Evolutionary conservation across 2,797 vertebrate species (phyloP).

Genomic region (Paguma larvata): DNA sequence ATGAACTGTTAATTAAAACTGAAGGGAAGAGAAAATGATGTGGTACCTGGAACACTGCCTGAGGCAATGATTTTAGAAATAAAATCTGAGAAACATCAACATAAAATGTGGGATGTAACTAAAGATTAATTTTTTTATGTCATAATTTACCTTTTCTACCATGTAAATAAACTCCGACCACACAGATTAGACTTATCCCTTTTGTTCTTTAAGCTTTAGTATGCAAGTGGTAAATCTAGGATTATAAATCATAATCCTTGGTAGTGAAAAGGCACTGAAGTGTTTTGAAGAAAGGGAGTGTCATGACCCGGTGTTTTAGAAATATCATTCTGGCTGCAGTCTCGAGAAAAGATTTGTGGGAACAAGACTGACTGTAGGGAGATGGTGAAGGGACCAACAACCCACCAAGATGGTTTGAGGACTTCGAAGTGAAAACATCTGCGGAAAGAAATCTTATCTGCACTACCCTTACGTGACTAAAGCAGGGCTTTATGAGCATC

Average conservation of each 20-base stretch:
- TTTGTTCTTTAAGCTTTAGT: conserved; percentile 60
- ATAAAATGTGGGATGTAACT: not conserved
- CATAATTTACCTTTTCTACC: not conserved
- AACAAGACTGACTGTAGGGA: not conserved
- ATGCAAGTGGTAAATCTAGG: conserved; percentile 62
- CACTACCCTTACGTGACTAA: conserved; percentile 39
- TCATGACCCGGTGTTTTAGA: conserved; percentile 35
- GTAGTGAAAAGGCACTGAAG: conserved; percentile 52
- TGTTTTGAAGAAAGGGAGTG: conserved; percentile 48
- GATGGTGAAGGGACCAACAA: not conserved
- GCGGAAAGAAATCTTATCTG: conserved; percentile 15
- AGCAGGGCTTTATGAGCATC: not conserved
- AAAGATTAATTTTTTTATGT: not conserved
- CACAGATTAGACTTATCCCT: not conserved
- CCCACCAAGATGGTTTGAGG: not conserved
- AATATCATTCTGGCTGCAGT: not conserved
- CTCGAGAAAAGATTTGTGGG: not conserved
- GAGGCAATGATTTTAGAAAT: conserved; percentile 28
- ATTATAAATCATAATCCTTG: conserved; percentile 72
- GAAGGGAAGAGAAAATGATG: conserved; percentile 56
- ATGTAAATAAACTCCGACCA: conserved; percentile 1
- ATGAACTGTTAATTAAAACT: conserved; percentile 76
- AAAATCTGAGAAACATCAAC: conserved; percentile 30
- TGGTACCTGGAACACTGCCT: not conserved
- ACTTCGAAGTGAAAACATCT: conserved; percentile 32